Percentiles rank a stretch among this genome's conserved stretches.
These are phyloP conservation scores for Lerema accius DNA, from an alignment of 1,140 invertebrate species.

Conservation along the genomic window DNA sequence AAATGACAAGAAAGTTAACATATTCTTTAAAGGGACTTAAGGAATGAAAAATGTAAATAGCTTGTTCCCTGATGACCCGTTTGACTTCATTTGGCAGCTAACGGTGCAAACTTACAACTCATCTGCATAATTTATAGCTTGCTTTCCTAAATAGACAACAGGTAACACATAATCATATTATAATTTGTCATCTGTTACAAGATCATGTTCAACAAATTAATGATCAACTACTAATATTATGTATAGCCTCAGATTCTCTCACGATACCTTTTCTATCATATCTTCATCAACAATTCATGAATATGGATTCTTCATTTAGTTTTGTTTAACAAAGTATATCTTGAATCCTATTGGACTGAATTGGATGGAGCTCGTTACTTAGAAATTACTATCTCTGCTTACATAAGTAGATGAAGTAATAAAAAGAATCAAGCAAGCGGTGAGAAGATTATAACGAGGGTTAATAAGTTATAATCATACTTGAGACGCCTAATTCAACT, in stretches of 20 bases:
- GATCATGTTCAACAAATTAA: background rate
- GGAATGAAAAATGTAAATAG: background rate
- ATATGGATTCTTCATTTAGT: slow-evolving; percentile 35
- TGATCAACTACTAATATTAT: background rate
- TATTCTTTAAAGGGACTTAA: background rate
- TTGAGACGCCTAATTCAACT: slow-evolving; percentile 75
- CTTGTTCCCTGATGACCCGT: background rate
- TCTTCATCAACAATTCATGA: slow-evolving; percentile 33
- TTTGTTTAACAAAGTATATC: slow-evolving; percentile 36
- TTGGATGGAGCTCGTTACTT: slow-evolving; percentile 37
- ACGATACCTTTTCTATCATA: slow-evolving; percentile 23
- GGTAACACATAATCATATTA: background rate
- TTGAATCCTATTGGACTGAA: no score
- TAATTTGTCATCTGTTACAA: background rate
- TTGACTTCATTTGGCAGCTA: background rate
- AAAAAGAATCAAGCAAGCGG: slow-evolving; percentile 17
- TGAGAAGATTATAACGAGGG: slow-evolving; percentile 40
- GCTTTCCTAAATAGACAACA: background rate
- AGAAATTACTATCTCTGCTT: no score
- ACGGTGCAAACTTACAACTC: background rate
- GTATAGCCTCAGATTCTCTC: slow-evolving; percentile 14
- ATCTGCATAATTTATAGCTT: background rate
- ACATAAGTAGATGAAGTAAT: slow-evolving; percentile 20
- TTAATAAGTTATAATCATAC: slow-evolving; percentile 69
- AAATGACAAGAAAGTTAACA: no score